Evolutionary conservation across 2,113 vertebrate species (phyloP).

Genomic region (Chunga burmeisteri): DNA sequence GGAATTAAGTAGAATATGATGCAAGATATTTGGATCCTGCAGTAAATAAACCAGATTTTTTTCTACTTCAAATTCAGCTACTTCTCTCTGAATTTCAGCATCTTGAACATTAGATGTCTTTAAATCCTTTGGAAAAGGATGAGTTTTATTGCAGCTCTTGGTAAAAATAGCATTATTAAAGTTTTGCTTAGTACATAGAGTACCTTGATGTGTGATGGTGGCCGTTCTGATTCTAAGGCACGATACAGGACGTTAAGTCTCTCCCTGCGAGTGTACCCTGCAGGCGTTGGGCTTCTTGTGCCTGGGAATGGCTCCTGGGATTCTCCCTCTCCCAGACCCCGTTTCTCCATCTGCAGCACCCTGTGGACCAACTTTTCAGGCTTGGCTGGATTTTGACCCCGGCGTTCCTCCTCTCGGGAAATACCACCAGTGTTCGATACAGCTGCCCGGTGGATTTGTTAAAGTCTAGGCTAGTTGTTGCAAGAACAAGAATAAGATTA

Average conservation of each 20-base stretch:
- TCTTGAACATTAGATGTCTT: background rate
- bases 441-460: background rate
- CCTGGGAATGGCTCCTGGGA: background rate
- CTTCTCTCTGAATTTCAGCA: background rate
- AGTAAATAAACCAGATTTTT: background rate
- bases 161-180: background rate
- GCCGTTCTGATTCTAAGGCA: background rate
- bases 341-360: background rate
- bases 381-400: background rate
- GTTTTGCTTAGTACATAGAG: background rate
- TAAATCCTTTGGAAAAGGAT: background rate
- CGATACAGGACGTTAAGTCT: background rate
- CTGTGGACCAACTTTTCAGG: background rate
- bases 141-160: background rate
- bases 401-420: background rate
- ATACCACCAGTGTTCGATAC: background rate
- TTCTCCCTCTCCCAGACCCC: background rate
- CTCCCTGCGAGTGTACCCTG: background rate
- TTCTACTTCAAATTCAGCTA: background rate
- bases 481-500: background rate
- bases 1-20: background rate
- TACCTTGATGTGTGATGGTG: background rate
- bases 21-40: background rate
- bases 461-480: background rate
- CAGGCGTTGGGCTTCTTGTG: background rate